These are phyloP conservation scores for Coenonympha glycerion DNA, from an alignment of 2,888 invertebrate genomes.

Conservation along the genomic window DNA sequence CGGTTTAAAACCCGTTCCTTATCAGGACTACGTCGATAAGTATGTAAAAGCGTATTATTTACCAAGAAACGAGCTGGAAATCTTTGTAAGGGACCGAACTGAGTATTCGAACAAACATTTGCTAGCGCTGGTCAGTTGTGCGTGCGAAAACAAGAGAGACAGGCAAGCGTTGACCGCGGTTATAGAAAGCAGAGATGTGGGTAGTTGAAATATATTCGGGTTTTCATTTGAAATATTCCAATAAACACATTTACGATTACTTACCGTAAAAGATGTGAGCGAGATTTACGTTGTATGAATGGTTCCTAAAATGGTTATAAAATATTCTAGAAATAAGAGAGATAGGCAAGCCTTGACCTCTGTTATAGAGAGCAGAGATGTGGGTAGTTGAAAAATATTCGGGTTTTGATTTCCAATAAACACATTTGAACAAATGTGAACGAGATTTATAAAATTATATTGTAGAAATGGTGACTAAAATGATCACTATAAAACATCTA, in stretches of 20 bases:
- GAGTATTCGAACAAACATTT: slow-evolving; percentile 94
- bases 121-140: slow-evolving; percentile 86
- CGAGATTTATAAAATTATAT: no score
- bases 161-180: slow-evolving; percentile 84
- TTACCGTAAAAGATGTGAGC: no score
- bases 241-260: no score
- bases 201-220: slow-evolving; percentile 11
- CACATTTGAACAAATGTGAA: no score
- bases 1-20: slow-evolving; percentile 87
- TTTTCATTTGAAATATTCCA: neutral
- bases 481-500: no score
- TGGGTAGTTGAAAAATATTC: slow-evolving; percentile 3
- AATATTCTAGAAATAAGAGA: no score
- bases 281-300: no score
- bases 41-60: slow-evolving; percentile 98
- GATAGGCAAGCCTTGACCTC: slow-evolving; percentile 85
- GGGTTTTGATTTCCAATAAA: no score
- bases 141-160: slow-evolving; percentile 91
- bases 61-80: slow-evolving; percentile 89
- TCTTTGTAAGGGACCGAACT: slow-evolving; percentile 89
- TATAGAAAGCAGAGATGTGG: slow-evolving; percentile 74
- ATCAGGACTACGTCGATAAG: slow-evolving; percentile 91
- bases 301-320: no score
- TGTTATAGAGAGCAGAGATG: slow-evolving; percentile 78
- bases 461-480: no score